Evolutionary conservation across 2,888 invertebrate genomes (phyloP).

Genomic region (Perizoma flavofasciatum): DNA sequence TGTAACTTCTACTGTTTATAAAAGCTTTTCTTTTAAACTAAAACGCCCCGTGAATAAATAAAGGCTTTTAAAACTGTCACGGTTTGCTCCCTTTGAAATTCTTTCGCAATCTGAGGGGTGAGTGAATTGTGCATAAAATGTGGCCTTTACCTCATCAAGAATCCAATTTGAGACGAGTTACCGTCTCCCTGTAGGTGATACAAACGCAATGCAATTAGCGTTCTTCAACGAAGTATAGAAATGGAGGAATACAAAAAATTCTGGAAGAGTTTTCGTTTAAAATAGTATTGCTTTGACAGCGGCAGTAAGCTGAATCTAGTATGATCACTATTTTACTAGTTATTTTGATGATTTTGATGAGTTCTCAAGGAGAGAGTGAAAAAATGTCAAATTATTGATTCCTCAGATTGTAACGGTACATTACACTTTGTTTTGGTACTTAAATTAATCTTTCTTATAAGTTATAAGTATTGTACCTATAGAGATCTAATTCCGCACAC

Average conservation of each 20-base stretch:
- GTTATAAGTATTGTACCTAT: too few species aligned
- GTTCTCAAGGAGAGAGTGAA: too few species aligned
- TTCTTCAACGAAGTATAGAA: conserved; percentile 52
- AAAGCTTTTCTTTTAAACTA: conserved; percentile 26
- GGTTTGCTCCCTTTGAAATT: conserved; percentile 38
- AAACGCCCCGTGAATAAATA: conserved; percentile 35
- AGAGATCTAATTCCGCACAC: too few species aligned
- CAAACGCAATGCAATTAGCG: conserved; percentile 77
- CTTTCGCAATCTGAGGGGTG: conserved; percentile 48
- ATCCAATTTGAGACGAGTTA: conserved; percentile 73
- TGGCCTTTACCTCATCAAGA: conserved; percentile 75
- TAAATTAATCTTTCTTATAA: too few species aligned
- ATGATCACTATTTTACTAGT: too few species aligned
- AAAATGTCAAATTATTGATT: too few species aligned
- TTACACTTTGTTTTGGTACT: too few species aligned
- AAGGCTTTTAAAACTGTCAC: conserved; percentile 34
- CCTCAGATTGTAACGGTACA: too few species aligned
- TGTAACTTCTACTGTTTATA: conserved; percentile 29
- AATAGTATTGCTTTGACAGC: too few species aligned
- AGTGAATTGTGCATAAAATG: conserved; percentile 67
- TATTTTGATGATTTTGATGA: too few species aligned
- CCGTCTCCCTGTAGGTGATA: conserved; percentile 73
- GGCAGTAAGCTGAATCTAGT: too few species aligned
- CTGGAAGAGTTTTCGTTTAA: conserved; percentile 35
- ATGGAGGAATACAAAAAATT: conserved; percentile 33